These are phyloP conservation scores for Coelinius sp. DNA, from an alignment of 2,888 invertebrate species.

Conservation along the genomic window DNA sequence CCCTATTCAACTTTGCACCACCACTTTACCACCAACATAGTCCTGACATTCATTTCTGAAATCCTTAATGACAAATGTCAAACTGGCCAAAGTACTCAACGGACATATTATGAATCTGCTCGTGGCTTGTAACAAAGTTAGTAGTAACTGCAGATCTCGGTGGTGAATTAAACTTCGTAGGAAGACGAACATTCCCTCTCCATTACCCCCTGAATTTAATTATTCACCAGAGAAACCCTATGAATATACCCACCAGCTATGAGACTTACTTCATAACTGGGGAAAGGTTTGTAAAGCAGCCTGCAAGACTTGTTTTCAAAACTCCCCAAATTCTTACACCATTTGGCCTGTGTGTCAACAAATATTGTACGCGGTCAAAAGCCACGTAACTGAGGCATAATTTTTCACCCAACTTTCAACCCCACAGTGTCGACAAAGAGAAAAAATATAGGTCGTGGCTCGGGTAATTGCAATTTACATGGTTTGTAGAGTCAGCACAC, in stretches of 20 bases:
- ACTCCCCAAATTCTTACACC: neutral
- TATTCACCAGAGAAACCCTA: conserved; percentile 12
- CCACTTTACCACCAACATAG: neutral
- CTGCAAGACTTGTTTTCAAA: conserved; percentile 5
- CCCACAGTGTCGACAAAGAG: conserved; percentile 26
- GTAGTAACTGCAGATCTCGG: neutral
- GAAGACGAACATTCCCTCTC: neutral
- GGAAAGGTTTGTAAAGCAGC: neutral
- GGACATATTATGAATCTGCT: neutral
- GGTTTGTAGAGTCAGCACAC: conserved; percentile 20
- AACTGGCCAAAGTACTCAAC: neutral
- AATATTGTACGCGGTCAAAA: neutral
- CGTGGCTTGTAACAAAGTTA: conserved; percentile 1
- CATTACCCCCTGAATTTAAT: conserved; percentile 4
- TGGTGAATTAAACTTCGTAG: conserved; percentile 1
- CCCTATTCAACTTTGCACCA: neutral
- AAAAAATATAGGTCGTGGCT: conserved; percentile 27
- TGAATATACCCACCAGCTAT: neutral
- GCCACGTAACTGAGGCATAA: neutral
- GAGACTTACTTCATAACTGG: neutral
- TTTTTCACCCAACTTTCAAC: neutral
- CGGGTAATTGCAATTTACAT: conserved; percentile 39
- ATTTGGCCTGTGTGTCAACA: neutral
- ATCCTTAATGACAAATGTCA: conserved; percentile 4
- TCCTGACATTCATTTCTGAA: neutral